phyloP scores from a whole-genome alignment of 1,140 invertebrate species.

The Laodelphax striatellus region DNA sequence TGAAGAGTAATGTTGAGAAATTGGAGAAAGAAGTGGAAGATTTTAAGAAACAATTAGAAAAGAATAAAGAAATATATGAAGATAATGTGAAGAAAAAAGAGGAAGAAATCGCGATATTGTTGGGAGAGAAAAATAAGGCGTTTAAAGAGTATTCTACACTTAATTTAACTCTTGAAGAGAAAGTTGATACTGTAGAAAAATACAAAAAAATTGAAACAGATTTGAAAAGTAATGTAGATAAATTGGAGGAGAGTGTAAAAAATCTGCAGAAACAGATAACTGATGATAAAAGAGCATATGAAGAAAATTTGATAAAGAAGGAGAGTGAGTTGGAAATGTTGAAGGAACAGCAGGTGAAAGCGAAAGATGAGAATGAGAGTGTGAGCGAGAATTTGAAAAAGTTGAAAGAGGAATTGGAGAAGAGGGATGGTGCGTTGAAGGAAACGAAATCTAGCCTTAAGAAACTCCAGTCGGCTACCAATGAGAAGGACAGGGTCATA shows the following conservation, averaged over 20 bases:
- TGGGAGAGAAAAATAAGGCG: constrained; percentile 1
- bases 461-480: no score
- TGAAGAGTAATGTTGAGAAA: neutral
- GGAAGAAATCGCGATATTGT: constrained; percentile 4
- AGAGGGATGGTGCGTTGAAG: no score
- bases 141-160: no score
- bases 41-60: constrained; percentile 2
- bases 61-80: constrained; percentile 4
- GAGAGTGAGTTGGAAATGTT: neutral
- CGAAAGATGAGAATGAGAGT: constrained; percentile 33
- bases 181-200: constrained; percentile 18
- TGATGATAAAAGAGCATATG: neutral
- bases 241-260: neutral
- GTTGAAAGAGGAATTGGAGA: neutral
- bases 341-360: constrained; percentile 14
- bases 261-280: neutral
- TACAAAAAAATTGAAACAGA: constrained; percentile 17
- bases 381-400: constrained; percentile 21
- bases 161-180: constrained; percentile 4
- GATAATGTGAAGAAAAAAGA: neutral
- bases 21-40: neutral
- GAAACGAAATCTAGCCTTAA: no score
- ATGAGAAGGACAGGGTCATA: no score
- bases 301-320: constrained; percentile 8
- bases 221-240: neutral